Base-by-base conservation (phyloP, 1,140 invertebrate genomes). In the Oedothorax gibbosus region DNA sequence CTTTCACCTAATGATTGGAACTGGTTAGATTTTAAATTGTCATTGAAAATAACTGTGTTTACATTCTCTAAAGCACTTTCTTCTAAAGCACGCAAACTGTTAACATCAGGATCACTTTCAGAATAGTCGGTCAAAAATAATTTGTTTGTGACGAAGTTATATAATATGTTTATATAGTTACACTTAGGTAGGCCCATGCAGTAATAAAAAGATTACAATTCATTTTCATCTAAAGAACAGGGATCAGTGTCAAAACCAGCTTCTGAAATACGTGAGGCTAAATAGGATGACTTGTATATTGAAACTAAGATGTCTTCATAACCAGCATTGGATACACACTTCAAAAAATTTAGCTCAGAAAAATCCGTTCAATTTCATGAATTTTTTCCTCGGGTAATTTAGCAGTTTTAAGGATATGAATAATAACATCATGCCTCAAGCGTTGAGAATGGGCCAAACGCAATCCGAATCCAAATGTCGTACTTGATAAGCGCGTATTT, bases 181-280 rank as follows among this genome's bases (percentile, higher is more conserved):
- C 11, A 7, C 8, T 77, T 50, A 7, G 20, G 0, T 6, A 51
- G 21, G 49, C 18, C 21, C n/a, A 77, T 50, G 51, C 75, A 77
- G 14, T 77, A 18, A 14, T 77, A 64, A 50, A 77, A 77, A 3
- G 75, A 21, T 2, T 56, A 77, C 2, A 77, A n/a, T 50, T 60
- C 75, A 64, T 51, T 12, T 77, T 77, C 60, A 64, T 64, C 35
- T 62, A 50, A 10, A 9, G 75, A 64, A 11, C 4, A 20, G 0
- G 75, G 75, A 77, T 77, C 60, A n/a, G 56, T 15, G 2, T 77
- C 57, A 64, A 50, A 62, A 18, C 75, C 75, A 15, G 57, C 57
- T 8, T 77, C 75, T 6, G 2, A 64, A 7, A 77, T 12, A 20
- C 64, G 62, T 12, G 9, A 18, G 9, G 62, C 50, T n/a, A 77